A percentile compares a stretch with the other conserved stretches of the same genome.
Conservation (phyloP, 2,113 vertebrate genomes). For the Cichladusa arquata region DNA sequence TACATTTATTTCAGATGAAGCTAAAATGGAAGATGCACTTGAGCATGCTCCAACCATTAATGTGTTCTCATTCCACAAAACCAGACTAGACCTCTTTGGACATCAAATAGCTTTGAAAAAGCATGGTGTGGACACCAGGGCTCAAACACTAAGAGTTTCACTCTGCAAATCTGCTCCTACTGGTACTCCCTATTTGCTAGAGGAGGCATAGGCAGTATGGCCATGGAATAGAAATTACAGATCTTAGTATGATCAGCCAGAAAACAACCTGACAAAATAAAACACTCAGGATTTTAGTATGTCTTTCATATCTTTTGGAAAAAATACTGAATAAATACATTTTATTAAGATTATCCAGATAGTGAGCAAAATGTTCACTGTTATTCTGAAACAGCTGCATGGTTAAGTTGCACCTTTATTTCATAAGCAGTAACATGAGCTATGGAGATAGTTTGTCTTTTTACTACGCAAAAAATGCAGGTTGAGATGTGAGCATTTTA, state of each 20-base stretch:
- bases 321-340: not conserved
- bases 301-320: not conserved
- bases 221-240: not conserved
- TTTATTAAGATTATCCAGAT: not conserved
- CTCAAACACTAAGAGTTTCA: not conserved
- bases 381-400: not conserved
- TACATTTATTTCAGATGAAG: not conserved
- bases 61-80: not conserved
- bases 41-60: not conserved
- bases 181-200: not conserved
- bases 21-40: not conserved
- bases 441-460: not conserved
- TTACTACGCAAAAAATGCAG: not conserved
- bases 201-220: not conserved
- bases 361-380: not conserved
- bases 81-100: not conserved
- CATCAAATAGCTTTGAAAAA: not conserved
- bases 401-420: not conserved
- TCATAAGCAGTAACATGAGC: not conserved
- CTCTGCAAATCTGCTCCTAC: not conserved
- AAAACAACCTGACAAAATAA: not conserved
- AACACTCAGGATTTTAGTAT: not conserved
- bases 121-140: accelerated
- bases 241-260: not conserved
- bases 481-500: not conserved